Evolutionary conservation across 1,140 invertebrate genomes (phyloP), one percentile per base, ranked within the genome.

Genomic region (Drosophila aff.): DNA sequence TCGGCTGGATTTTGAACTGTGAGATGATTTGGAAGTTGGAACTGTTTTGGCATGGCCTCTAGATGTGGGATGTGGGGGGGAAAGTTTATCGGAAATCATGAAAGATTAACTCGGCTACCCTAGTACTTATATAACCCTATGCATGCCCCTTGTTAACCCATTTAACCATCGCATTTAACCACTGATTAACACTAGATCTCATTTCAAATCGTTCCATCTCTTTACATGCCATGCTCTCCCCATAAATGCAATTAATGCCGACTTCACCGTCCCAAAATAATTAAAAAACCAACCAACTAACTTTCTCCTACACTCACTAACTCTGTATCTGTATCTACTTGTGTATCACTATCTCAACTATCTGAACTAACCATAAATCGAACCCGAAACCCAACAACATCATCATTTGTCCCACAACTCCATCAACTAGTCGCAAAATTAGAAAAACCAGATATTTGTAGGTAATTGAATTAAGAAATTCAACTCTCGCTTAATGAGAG

Each of bases 191-290:
- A 11, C 59, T 58, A 76, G 66, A 76, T 68, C 66, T 87, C 80
- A 86, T 82, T 46, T 58, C 38, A 62, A 82, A 55, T 73, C 76
- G 82, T 86, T 83, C 73, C 66, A 76, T 82, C 84, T 85, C 66
- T 91, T 87, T 91, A 90, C 82, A 86, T 93, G 81, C 87, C 89
- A 91, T 92, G 77, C 90, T 86, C 79, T 58, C 80, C 83, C 80
- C 72, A 89, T 59, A 72, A 46, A 75, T 74, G 72, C 69, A 57
- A 71, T 55, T 46, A 69, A 49, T 73, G 83, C 60, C 63, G 68
- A 71, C 60, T 49, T 59, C 26, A 72, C 50, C 67, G 49, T 46
- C 41, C 47, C 47, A 49, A 49, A 65, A 57, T 46, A 69, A 60
- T 33, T 47, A 18, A 62, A 62, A 43, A 15, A 43, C 41, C 41